Evolutionary conservation across 2,888 invertebrate genomes (phyloP).

Genomic region (Pemphredon lugubris): DNA sequence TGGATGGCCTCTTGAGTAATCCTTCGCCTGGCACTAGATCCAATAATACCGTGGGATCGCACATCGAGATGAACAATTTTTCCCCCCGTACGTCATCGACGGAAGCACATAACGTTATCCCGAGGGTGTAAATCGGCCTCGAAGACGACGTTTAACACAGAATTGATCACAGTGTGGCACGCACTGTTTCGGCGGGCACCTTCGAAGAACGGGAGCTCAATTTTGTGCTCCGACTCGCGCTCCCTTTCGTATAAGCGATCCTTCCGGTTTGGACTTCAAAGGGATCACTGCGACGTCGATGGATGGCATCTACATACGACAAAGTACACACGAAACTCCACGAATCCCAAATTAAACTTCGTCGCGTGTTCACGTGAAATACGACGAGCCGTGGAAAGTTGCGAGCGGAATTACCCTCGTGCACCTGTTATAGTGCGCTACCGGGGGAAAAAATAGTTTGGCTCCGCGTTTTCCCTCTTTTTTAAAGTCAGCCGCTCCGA

Average conservation of each 20-base stretch:
- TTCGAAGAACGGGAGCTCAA: background rate
- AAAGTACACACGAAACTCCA: conserved; percentile 49
- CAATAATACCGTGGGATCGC: conserved; percentile 77
- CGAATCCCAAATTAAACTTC: conserved; percentile 60
- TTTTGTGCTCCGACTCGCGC: conserved; percentile 1
- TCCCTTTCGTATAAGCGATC: conserved; percentile 55
- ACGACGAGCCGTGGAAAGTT: conserved; percentile 40
- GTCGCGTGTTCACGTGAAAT: conserved; percentile 49
- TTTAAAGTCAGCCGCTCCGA: background rate
- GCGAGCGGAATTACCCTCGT: conserved; percentile 36
- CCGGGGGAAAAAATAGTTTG: background rate
- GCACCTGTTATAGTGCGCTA: conserved; percentile 39
- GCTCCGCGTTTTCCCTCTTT: conserved; percentile 1
- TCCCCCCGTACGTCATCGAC: conserved; percentile 51
- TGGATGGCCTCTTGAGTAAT: conserved; percentile 78
- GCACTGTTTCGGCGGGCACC: background rate
- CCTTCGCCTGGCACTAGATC: conserved; percentile 78
- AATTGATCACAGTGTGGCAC: conserved; percentile 9
- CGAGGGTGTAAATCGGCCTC: too few relatives aligned
- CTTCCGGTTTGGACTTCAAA: conserved; percentile 63
- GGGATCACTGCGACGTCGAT: conserved; percentile 55
- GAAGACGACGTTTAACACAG: conserved; percentile 4
- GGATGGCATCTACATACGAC: conserved; percentile 52
- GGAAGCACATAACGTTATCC: conserved; percentile 10
- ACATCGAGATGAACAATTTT: conserved; percentile 64